These are phyloP conservation scores for Tokudaia muenninki DNA, from an alignment of 2,797 vertebrate genomes.

Conservation along the genomic window DNA sequence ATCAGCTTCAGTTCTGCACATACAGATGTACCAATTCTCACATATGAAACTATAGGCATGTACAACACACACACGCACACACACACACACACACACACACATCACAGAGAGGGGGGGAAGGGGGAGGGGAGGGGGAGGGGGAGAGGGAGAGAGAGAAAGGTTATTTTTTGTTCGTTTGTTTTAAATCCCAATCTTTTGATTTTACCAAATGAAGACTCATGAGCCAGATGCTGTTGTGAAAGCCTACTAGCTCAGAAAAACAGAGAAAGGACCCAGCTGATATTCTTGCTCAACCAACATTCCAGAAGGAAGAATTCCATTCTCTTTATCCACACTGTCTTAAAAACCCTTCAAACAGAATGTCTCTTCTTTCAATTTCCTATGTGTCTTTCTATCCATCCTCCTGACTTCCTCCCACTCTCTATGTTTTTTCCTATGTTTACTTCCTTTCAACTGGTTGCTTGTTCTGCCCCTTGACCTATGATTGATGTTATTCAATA, in stretches of 20 bases:
- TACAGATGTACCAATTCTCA: background rate
- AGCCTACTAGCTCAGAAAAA: background rate
- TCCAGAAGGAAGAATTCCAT: too few relatives aligned
- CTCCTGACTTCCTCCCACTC: too few relatives aligned
- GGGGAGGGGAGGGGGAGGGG: too few relatives aligned
- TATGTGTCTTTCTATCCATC: too few relatives aligned
- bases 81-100: too few relatives aligned
- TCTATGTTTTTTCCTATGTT: background rate
- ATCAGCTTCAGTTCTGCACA: background rate
- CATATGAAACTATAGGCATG: background rate
- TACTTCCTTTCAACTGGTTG: background rate
- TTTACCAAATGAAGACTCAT: background rate
- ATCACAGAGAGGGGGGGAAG: background rate
- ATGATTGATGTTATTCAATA: background rate
- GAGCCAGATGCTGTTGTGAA: background rate
- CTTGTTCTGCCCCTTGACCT: background rate
- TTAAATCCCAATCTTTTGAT: background rate
- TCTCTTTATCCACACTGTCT: too few relatives aligned
- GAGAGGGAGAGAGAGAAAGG: too few relatives aligned
- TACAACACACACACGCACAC: too few relatives aligned
- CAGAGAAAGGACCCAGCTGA: background rate
- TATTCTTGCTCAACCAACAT: too few relatives aligned
- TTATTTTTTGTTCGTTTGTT: background rate
- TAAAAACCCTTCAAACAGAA: too few relatives aligned
- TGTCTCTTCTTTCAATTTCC: too few relatives aligned